A percentile compares a stretch with the other conserved stretches of the same genome.
Conservation (phyloP, 1,140 invertebrate species). For the Tetramorium alpestre region DNA sequence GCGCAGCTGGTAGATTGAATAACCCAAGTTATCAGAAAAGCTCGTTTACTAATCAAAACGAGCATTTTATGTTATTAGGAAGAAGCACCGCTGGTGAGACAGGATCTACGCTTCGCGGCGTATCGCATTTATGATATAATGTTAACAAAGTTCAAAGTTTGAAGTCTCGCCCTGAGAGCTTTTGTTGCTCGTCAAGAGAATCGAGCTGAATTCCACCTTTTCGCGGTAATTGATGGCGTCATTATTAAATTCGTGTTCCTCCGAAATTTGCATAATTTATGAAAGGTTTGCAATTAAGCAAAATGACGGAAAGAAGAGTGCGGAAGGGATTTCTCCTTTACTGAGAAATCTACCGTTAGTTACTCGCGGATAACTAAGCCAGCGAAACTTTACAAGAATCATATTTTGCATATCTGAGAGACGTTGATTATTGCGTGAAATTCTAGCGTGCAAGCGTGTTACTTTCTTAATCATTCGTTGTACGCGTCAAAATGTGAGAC, state of each 20-base stretch:
- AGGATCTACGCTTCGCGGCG: slow-evolving; percentile 39
- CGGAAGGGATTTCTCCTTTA: background rate
- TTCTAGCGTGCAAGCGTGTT: background rate
- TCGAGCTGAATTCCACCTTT: background rate
- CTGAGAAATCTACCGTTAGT: background rate
- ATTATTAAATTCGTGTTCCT: background rate
- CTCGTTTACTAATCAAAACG: slow-evolving; percentile 28
- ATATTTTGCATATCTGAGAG: background rate
- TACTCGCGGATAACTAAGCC: background rate
- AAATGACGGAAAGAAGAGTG: background rate
- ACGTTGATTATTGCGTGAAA: background rate
- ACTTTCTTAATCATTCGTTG: background rate
- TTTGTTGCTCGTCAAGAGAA: background rate
- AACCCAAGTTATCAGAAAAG: slow-evolving; percentile 32
- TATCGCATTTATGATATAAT: slow-evolving; percentile 4
- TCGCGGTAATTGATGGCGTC: slow-evolving; percentile 26
- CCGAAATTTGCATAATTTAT: slow-evolving; percentile 26
- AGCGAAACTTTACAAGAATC: background rate
- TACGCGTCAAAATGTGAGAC: no score
- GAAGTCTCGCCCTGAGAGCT: background rate
- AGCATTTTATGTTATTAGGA: slow-evolving; percentile 37
- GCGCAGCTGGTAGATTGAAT: slow-evolving; percentile 12
- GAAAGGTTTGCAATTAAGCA: background rate
- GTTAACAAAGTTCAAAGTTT: background rate
- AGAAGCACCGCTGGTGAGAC: slow-evolving; percentile 21